Evolutionary conservation across 2,888 invertebrate species (phyloP), one percentile per base, ranked within the genome.

Genomic region (Hermodice carunculata): DNA sequence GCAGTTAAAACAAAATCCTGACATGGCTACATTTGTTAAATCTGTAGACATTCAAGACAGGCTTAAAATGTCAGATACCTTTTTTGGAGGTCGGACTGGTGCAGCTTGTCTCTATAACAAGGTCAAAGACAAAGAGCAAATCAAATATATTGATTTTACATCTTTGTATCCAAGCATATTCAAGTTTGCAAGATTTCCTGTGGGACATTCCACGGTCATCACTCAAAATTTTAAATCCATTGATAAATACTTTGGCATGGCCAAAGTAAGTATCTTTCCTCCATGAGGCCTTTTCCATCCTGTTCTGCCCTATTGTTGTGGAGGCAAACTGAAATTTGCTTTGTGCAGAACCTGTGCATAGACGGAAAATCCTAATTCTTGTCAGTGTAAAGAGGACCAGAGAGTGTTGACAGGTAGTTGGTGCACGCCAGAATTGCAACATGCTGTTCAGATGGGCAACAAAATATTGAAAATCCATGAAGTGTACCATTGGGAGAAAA

Each of bases 381-480:
- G 85, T 62, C 40, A 17, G 2, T 83, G 86, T 64, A 68, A 59
- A 17, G 66, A 77, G 17, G 66, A 68, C 29, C 72, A 79, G 14
- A 66, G 79, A 51, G 52, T 48, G 3, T 63, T 84, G 3, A 61
- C 32, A 0, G 79, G 85, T 6, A 81, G 82, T 1, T 85, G 79
- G 82, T 78, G 83, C 17, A 73, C 76, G 1, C 79, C 78, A 22
- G 85, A 85, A 67, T 46, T 86, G 0, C 42, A 73, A 34, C 78
- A 76, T 66, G 85, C 84, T 8, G 32, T 81, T 0, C 34, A 69
- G 57, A 67, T 70, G 32, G 83, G 81, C 0, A 86, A 85, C 58
- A 61, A 64, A 51, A 70, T 84, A 19, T 3, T 78, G 0, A 67
- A 81, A 49, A 71, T 83, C 5, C 67, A 71, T 42, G 82, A 83